These are phyloP conservation scores for Acanthosepion lycidas DNA, from an alignment of 2,888 invertebrate genomes.

Conservation along the genomic window DNA sequence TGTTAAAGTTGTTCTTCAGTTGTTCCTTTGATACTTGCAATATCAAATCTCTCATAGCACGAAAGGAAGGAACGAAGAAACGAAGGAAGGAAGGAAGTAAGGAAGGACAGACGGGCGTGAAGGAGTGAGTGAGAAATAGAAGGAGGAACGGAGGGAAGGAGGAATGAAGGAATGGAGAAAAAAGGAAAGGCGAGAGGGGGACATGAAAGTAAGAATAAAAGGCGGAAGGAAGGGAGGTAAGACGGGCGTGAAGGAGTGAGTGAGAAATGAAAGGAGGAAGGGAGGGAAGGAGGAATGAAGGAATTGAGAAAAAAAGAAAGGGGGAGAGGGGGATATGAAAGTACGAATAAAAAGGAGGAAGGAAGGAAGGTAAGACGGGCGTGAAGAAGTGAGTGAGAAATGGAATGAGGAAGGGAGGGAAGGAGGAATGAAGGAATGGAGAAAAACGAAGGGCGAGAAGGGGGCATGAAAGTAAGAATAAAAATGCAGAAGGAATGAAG, in stretches of 20 bases:
- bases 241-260: too few species aligned
- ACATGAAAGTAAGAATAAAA: too few species aligned
- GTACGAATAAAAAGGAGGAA: too few species aligned
- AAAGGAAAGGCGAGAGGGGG: too few species aligned
- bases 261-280: rapidly evolving
- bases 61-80: neutral
- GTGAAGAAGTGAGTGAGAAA: neutral
- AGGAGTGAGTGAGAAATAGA: neutral
- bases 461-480: too few species aligned
- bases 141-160: neutral
- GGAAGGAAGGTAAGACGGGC: neutral
- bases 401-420: neutral
- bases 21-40: neutral
- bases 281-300: neutral
- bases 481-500: too few species aligned
- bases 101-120: neutral
- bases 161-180: neutral
- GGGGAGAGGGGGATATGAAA: too few species aligned
- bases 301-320: too few species aligned
- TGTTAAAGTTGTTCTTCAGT: neutral
- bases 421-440: neutral
- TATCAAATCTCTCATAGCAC: neutral
- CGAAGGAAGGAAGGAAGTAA: neutral
- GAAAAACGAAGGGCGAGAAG: too few species aligned
- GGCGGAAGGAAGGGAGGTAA: neutral